phyloP scores from a whole-genome alignment of 2,113 vertebrate genomes.

The Scartelaos histophorus region DNA sequence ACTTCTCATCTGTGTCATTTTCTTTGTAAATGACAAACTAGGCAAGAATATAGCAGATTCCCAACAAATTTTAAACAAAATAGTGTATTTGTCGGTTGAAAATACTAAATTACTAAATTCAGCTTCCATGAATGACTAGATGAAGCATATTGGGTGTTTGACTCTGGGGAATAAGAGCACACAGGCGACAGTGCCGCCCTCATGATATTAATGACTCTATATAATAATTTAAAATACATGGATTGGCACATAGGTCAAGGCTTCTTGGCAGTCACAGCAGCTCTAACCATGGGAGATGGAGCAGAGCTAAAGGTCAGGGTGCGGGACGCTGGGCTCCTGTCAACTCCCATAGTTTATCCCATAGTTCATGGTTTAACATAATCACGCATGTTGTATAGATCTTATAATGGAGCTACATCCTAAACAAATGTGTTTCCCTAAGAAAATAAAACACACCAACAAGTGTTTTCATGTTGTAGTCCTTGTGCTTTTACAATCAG shows the following conservation, averaged over 20 bases:
- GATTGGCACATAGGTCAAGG: background rate
- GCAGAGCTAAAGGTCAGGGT: background rate
- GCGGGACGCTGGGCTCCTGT: background rate
- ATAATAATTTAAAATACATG: background rate
- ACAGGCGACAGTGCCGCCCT: background rate
- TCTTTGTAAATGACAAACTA: no score
- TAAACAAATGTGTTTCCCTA: background rate
- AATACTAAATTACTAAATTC: no score
- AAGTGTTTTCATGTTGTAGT: no score
- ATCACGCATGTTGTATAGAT: background rate
- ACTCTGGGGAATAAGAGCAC: background rate
- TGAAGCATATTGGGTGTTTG: background rate
- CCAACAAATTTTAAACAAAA: no score
- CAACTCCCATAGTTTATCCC: background rate
- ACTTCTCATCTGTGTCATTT: no score
- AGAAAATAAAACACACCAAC: no score
- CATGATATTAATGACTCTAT: background rate
- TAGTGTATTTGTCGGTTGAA: no score
- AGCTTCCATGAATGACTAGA: no score
- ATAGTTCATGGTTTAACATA: background rate
- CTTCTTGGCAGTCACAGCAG: background rate
- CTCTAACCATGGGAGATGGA: background rate
- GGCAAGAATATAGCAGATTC: no score
- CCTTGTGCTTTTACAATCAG: no score
- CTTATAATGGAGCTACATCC: background rate